Conservation (phyloP, 2,888 invertebrate genomes). For the Myathropa florea region DNA sequence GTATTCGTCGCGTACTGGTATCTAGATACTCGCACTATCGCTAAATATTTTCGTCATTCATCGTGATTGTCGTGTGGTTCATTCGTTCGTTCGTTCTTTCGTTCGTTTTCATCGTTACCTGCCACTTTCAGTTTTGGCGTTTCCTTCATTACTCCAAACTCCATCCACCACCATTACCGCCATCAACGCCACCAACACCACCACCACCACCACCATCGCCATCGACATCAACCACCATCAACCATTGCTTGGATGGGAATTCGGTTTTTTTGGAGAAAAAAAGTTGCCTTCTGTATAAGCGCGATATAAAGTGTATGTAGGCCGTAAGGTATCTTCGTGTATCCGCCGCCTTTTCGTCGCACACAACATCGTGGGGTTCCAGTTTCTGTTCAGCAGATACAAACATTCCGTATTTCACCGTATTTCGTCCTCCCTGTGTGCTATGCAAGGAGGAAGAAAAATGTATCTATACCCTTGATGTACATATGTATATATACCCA, state of each 20-base stretch:
- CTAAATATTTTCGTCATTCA: slow-evolving; percentile 30
- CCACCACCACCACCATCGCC: not conserved
- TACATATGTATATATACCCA: slow-evolving; percentile 26
- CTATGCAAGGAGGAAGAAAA: slow-evolving; percentile 6
- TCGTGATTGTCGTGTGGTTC: slow-evolving; percentile 5
- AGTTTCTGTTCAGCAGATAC: not conserved
- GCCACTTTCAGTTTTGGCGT: slow-evolving; percentile 3
- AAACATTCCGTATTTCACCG: slow-evolving; percentile 6
- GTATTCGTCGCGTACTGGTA: slow-evolving; percentile 13
- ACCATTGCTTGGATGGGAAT: slow-evolving; percentile 1
- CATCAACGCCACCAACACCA: not conserved
- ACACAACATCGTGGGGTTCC: slow-evolving; percentile 50
- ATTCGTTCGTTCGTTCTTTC: not conserved
- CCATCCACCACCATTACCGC: not conserved
- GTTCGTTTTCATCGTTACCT: slow-evolving; percentile 9
- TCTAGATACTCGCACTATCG: slow-evolving; percentile 25
- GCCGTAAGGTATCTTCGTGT: slow-evolving; percentile 13
- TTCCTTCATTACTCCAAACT: not conserved
- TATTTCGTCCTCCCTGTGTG: slow-evolving; percentile 47
- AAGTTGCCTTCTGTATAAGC: slow-evolving; percentile 16
- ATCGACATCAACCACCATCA: not conserved
- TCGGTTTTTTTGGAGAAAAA: slow-evolving; percentile 14
- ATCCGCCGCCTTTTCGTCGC: not conserved
- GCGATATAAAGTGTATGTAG: slow-evolving; percentile 12
- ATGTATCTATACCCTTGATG: slow-evolving; percentile 43